phyloP scores from a whole-genome alignment of 2,888 invertebrate species.

The Euplagia quadripunctaria region DNA sequence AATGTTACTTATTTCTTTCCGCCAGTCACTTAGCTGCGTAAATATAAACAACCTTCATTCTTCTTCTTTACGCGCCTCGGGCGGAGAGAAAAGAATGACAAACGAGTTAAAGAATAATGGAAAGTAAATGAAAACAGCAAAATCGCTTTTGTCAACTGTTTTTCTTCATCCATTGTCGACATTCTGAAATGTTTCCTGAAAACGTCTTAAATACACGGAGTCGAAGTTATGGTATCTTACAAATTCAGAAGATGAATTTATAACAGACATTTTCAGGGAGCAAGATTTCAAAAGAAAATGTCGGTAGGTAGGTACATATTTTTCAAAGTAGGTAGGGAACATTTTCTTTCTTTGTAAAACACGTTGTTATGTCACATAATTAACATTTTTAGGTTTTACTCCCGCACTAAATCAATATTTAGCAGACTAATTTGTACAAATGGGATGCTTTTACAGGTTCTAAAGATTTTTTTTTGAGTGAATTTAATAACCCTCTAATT shows the following conservation, averaged over 20 bases:
- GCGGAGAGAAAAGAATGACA: constrained; percentile 82
- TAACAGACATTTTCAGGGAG: constrained; percentile 51
- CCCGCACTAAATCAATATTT: not conserved
- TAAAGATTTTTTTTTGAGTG: not conserved
- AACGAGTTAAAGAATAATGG: constrained; percentile 85
- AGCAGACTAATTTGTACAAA: not conserved
- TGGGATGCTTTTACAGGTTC: not conserved
- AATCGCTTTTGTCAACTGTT: constrained; percentile 83
- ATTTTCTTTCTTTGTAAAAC: constrained; percentile 33
- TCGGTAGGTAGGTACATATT: constrained; percentile 18
- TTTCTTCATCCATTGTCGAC: constrained; percentile 71
- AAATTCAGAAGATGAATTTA: constrained; percentile 61
- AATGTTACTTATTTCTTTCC: constrained; percentile 74
- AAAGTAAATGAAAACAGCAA: constrained; percentile 85
- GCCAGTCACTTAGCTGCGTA: constrained; percentile 78
- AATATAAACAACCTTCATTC: constrained; percentile 81
- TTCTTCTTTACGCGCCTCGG: constrained; percentile 78
- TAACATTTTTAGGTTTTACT: constrained; percentile 22
- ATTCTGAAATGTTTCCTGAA: constrained; percentile 69
- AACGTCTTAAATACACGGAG: constrained; percentile 59
- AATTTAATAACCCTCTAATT: constrained; percentile 16
- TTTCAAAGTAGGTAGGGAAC: not conserved
- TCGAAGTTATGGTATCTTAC: constrained; percentile 62
- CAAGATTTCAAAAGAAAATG: constrained; percentile 46
- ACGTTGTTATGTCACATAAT: constrained; percentile 30